phyloP scores from a whole-genome alignment of 2,113 vertebrate species.

The Odontesthes bonariensis region DNA sequence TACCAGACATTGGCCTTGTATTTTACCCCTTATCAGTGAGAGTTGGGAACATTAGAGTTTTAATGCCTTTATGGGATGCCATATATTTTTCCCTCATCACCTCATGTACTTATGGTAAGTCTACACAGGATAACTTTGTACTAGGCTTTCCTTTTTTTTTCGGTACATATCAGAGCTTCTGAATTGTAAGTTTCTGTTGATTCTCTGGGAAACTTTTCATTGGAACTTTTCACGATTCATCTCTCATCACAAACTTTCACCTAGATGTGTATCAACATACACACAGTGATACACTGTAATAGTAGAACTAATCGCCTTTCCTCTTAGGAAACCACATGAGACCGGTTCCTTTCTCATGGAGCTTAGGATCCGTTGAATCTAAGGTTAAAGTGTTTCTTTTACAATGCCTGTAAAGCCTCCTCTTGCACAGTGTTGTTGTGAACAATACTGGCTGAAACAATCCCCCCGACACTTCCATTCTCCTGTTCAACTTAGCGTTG shows the following conservation, averaged over 20 bases:
- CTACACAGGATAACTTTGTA: neutral
- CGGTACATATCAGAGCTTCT: too few relatives aligned
- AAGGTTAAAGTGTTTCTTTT: neutral
- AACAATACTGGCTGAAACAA: neutral
- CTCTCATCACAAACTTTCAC: neutral
- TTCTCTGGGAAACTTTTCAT: neutral
- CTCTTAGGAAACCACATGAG: neutral
- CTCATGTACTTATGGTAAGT: neutral
- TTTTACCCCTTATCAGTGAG: neutral
- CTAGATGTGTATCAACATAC: slow-evolving; percentile 2
- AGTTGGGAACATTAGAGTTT: neutral
- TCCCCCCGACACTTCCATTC: neutral
- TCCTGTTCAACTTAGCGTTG: neutral
- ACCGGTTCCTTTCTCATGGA: neutral
- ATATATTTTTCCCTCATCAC: neutral
- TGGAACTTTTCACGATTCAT: neutral
- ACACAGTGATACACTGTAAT: neutral
- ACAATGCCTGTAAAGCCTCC: neutral
- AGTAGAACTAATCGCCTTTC: neutral
- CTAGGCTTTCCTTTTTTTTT: too few relatives aligned
- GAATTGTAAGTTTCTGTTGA: neutral
- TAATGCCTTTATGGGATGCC: neutral
- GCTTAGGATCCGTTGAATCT: neutral
- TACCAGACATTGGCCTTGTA: neutral
- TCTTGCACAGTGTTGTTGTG: neutral